phyloP scores from a whole-genome alignment of 2,888 invertebrate genomes.

The Drosophila phalerata region DNA sequence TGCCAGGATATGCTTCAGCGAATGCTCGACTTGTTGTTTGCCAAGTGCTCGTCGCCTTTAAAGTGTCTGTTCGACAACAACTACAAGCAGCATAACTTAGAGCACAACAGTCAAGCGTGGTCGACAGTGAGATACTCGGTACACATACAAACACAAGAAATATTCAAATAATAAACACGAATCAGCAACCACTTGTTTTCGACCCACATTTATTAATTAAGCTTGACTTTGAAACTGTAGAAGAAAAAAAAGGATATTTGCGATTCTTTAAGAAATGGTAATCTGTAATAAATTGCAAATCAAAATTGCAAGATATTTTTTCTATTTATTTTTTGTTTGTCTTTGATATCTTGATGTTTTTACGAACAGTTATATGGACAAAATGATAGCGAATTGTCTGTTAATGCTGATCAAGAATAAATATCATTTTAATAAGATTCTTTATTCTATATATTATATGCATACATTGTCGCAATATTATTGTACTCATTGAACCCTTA shows the following conservation, averaged over 20 bases:
- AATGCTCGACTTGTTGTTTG: constrained; percentile 21
- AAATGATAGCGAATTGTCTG: not conserved
- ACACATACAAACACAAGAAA: too few relatives aligned
- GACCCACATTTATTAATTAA: too few relatives aligned
- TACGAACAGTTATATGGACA: too few relatives aligned
- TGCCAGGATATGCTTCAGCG: constrained; percentile 7
- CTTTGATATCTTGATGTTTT: too few relatives aligned
- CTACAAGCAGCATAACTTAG: not conserved
- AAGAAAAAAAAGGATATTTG: too few relatives aligned
- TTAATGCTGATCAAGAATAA: not conserved
- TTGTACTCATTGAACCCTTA: not conserved
- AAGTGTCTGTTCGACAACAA: constrained; percentile 24
- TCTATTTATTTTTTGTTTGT: too few relatives aligned
- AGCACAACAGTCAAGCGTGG: not conserved
- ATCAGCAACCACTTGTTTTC: too few relatives aligned
- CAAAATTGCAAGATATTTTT: too few relatives aligned
- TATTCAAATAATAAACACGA: too few relatives aligned
- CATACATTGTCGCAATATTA: not conserved
- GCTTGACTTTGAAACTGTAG: too few relatives aligned
- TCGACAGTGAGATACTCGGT: not conserved
- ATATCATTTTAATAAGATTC: not conserved
- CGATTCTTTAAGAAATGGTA: too few relatives aligned
- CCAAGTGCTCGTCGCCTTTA: constrained; percentile 27
- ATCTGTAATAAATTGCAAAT: too few relatives aligned
- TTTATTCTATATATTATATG: not conserved